These are phyloP conservation scores for Cyanoramphus novaezelandiae DNA, from an alignment of 2,113 vertebrate genomes.

Conservation along the genomic window DNA sequence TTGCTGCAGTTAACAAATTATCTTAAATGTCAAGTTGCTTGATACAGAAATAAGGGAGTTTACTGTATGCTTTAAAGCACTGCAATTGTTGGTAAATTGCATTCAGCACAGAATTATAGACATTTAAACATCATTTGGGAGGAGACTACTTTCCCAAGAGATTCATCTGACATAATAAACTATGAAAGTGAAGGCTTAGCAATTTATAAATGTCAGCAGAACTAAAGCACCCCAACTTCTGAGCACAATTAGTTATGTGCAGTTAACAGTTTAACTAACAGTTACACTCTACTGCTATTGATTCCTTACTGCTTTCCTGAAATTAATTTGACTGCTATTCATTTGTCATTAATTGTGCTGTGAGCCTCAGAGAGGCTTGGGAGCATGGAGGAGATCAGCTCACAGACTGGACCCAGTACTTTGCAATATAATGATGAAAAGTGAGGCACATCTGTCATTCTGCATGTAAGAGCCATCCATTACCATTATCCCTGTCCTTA, in stretches of 20 bases:
- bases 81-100: constrained; percentile 50
- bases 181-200: constrained; percentile 1
- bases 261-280: constrained; percentile 15
- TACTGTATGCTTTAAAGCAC: constrained; percentile 24
- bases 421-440: not conserved
- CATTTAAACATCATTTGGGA: not conserved
- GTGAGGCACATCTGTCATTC: not conserved
- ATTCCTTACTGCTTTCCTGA: not conserved
- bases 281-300: not conserved
- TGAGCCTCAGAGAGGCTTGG: not conserved
- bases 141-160: not conserved
- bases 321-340: not conserved
- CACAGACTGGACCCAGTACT: not conserved
- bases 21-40: constrained; percentile 33
- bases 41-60: constrained; percentile 35
- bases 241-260: not conserved
- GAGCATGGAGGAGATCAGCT: not conserved
- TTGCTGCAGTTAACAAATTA: constrained; percentile 49
- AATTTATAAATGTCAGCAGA: constrained; percentile 36
- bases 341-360: not conserved
- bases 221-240: not conserved
- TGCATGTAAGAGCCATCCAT: not conserved
- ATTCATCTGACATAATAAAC: constrained; percentile 37
- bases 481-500: not conserved
- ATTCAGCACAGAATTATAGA: constrained; percentile 43